phyloP scores from a whole-genome alignment of 2,888 invertebrate species.

The Zelleria hepariella region DNA sequence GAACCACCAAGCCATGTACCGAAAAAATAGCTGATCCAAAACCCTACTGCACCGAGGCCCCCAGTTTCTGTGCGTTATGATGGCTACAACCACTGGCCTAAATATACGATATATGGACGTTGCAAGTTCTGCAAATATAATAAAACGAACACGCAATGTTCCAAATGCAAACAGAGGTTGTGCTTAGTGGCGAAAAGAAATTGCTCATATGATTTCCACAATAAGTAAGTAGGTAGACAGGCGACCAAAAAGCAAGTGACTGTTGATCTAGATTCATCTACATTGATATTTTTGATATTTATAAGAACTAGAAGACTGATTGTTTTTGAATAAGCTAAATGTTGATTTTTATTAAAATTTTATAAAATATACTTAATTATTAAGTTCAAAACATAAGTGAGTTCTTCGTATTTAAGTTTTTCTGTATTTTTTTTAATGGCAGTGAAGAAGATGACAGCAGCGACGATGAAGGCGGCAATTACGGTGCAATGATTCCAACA shows the following conservation, averaged over 20 bases:
- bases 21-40: constrained; percentile 10
- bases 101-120: constrained; percentile 10
- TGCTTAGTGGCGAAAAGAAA: constrained; percentile 12
- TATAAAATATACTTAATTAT: neutral
- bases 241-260: too few species aligned
- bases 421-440: neutral
- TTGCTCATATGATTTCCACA: constrained; percentile 10
- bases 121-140: constrained; percentile 10
- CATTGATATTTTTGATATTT: too few species aligned
- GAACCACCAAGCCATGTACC: constrained; percentile 10
- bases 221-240: constrained; percentile 1
- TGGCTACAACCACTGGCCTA: constrained; percentile 9
- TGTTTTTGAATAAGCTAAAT: too few species aligned
- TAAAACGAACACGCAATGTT: constrained; percentile 9
- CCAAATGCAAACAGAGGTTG: constrained; percentile 12
- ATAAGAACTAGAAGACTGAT: too few species aligned
- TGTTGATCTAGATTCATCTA: too few species aligned
- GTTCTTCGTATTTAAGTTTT: neutral
- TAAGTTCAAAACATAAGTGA: neutral
- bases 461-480: too few species aligned
- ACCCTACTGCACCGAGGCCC: constrained; percentile 7
- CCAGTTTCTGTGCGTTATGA: constrained; percentile 8
- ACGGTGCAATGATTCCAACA: too few species aligned
- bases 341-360: too few species aligned
- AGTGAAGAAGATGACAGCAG: too few species aligned